A percentile compares a stretch with the other conserved stretches of the same genome.
Conservation (phyloP, 2,113 vertebrate genomes). For the Bos taurus region ARS-UCD2.0 NC_037328.1:156526001-156526500, state of each 20-base stretch:
- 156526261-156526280: neutral
- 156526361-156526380: fast-evolving
- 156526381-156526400: fast-evolving
- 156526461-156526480: neutral
- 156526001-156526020: neutral
- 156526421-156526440: neutral
- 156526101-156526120: too few species aligned
- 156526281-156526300: neutral
- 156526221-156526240: neutral
- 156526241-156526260: neutral
- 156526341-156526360: neutral
- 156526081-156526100: neutral
- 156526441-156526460: neutral
- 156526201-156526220: neutral
- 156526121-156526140: neutral
- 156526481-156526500: neutral
- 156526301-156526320: neutral
- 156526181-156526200: neutral
- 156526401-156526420: fast-evolving
- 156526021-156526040: too few species aligned
- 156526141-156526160: neutral
- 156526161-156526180: neutral
- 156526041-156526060: neutral
- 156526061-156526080: too few species aligned
- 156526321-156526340: neutral